Conservation (phyloP, 2,113 vertebrate species). For the Indri indri region DNA sequence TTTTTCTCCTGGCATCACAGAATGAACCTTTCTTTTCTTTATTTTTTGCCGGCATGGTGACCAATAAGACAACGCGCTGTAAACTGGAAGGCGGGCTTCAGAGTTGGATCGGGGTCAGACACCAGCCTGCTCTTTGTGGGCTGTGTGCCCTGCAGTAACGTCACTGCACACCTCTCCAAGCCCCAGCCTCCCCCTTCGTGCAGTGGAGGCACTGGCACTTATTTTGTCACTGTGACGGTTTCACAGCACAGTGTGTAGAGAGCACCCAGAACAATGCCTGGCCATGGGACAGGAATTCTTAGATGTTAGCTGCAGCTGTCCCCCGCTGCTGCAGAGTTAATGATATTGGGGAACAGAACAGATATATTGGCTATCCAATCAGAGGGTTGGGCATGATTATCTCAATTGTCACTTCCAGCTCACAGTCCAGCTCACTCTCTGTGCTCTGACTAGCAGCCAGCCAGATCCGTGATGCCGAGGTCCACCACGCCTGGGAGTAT, state of each 20-base stretch:
- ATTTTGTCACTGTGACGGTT: neutral
- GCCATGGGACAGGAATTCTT: neutral
- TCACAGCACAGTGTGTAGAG: neutral
- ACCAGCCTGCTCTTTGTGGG: neutral
- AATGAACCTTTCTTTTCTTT: neutral
- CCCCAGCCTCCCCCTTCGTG: too few relatives aligned
- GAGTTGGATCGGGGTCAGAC: neutral
- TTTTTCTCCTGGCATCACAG: neutral
- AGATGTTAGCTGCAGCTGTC: neutral
- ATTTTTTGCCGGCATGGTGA: neutral
- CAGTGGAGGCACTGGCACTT: neutral
- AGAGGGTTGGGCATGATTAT: neutral
- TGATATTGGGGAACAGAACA: neutral
- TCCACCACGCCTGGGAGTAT: neutral
- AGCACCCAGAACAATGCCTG: neutral
- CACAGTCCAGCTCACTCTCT: too few relatives aligned
- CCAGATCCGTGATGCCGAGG: neutral
- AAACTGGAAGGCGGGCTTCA: neutral
- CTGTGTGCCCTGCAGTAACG: neutral
- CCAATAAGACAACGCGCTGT: rapidly evolving
- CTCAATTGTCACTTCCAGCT: neutral
- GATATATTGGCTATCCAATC: neutral
- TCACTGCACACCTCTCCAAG: neutral
- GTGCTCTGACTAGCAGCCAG: neutral
- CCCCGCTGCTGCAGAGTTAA: neutral